A percentile compares a stretch with the other conserved stretches of the same genome.
Evolutionary conservation across 92 coral and sea anemone genomes (phyloP).

Genomic region (Blastomussa wellsi): DNA sequence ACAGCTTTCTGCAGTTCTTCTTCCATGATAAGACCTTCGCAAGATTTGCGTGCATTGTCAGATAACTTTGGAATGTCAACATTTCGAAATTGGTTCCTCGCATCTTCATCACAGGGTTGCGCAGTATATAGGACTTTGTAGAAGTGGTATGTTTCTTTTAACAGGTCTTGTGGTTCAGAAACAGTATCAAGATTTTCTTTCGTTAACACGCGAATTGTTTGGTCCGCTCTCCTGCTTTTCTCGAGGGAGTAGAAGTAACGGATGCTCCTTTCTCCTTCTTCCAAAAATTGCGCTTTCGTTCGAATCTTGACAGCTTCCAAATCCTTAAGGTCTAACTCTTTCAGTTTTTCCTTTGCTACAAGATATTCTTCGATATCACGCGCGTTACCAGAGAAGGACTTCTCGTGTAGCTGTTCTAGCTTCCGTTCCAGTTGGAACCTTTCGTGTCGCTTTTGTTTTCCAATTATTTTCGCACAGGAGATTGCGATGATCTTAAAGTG

Average conservation of each 20-base stretch:
- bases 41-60: not conserved
- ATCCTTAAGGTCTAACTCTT: conserved; percentile 2
- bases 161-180: not conserved
- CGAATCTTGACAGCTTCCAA: conserved; percentile 14
- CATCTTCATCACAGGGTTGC: not conserved
- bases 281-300: conserved; percentile 4
- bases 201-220: conserved; percentile 1
- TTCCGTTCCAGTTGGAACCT: not conserved
- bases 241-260: conserved; percentile 17
- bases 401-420: not conserved
- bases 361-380: conserved; percentile 6
- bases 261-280: conserved; percentile 31
- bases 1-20: not conserved
- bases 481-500: conserved; percentile 1
- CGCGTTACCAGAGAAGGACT: not conserved
- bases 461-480: no score
- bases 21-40: not conserved
- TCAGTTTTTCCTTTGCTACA: conserved; percentile 10
- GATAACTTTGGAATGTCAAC: not conserved
- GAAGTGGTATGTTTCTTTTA: conserved; percentile 4
- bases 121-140: conserved; percentile 35
- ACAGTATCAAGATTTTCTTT: conserved; percentile 13
- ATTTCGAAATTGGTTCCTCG: not conserved
- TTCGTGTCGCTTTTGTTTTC: not conserved
- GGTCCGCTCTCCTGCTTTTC: conserved; percentile 14